Evolutionary conservation across 2,888 invertebrate species (phyloP).

Genomic region (Flabesymbios commensalis): DNA sequence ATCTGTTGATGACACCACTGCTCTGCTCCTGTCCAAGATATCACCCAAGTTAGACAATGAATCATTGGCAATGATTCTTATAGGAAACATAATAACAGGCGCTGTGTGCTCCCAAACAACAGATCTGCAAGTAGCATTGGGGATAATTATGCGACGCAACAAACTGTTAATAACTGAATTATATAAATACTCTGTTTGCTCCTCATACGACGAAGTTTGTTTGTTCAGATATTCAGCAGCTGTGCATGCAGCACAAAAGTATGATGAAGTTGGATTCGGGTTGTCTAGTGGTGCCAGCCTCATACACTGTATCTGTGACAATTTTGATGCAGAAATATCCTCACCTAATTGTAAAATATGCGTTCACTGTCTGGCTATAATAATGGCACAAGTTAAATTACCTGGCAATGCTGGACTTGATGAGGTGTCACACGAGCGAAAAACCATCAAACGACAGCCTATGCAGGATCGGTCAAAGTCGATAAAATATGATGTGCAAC

Average conservation of each 20-base stretch:
- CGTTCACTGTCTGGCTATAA: conserved; percentile 9
- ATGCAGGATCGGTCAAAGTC: neutral
- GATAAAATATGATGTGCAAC: neutral
- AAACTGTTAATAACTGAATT: neutral
- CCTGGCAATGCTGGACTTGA: conserved; percentile 2
- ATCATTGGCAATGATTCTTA: neutral
- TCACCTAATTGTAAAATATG: neutral
- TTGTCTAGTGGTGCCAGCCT: neutral
- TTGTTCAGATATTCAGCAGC: neutral
- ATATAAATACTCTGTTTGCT: neutral
- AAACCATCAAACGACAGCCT: conserved; percentile 6
- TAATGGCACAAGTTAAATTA: conserved; percentile 4
- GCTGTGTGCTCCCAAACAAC: neutral
- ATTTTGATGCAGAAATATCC: conserved; percentile 6
- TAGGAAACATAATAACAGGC: conserved; percentile 6
- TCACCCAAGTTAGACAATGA: conserved; percentile 7
- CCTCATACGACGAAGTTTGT: conserved; percentile 4
- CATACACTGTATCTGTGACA: conserved; percentile 2
- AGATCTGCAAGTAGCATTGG: neutral
- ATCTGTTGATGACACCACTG: conserved; percentile 1
- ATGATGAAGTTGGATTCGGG: conserved; percentile 2
- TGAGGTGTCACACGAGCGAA: neutral
- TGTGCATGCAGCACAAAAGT: conserved; percentile 1
- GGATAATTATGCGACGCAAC: neutral
- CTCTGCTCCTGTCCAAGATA: conserved; percentile 3